Evolutionary conservation across 2,113 vertebrate genomes (phyloP), one percentile per base, ranked within the genome.

Genomic region (Notiomystis cincta): DNA sequence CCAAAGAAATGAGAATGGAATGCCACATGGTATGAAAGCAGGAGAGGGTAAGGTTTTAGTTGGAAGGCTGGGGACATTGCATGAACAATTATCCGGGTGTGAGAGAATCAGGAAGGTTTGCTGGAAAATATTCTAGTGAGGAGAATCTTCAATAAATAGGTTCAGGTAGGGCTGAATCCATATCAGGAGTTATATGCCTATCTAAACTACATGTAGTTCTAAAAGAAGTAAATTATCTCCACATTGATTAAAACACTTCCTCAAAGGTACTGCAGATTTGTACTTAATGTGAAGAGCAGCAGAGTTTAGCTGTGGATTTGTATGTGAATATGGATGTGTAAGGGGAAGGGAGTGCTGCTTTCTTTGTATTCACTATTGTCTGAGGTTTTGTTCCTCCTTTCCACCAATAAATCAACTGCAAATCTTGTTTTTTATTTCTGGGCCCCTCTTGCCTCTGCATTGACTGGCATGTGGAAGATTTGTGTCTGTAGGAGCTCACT

Each of bases 41-140:
- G 48, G 40, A 85, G 25, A 69, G 25, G 14, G 13, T 15, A 33
- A 60, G 9, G 9, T 51, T 95, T 87, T 87, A 67, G 11, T 53
- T 79, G 53, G 66, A 84, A 64, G 19, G n/a, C 0, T 4, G 14
- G 11, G 10, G 40, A 30, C 0, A 0, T 48, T 79, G 31, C 13
- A 31, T 42, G 19, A 76, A 19, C 5, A 6, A 38, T 53, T 88
- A 42, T 24, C 8, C 65, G 25, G 31, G 65, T 69, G 17, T 66
- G 69, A 42, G 40, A 72, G n/a, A 73, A 75, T 82, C 27, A 50
- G 40, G 27, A 91, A 67, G 17, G 21, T 72, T 86, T 53, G 5
- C 60, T 54, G 44, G 28, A 82, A 90, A 86, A 85, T 24, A 61
- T 23, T 65, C 27, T 66, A 48, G 37, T 37, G 42, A 70, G 40